Evolutionary conservation across 2,888 invertebrate genomes (phyloP).

Genomic region (Agrochola litura): DNA sequence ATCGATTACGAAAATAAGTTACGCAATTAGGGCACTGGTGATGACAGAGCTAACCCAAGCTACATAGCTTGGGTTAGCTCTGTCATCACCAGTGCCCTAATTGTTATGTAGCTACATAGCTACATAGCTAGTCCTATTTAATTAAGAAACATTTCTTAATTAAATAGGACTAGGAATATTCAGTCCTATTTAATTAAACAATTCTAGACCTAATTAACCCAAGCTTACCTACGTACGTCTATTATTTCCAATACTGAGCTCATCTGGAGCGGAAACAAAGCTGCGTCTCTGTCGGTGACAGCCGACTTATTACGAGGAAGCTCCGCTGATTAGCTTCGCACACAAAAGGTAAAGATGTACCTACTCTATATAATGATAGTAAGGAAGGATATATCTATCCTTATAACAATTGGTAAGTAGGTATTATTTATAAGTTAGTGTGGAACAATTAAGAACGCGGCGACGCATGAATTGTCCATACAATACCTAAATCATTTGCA

Average conservation of each 20-base stretch:
- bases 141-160: no score
- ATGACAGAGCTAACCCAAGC: conserved; percentile 4
- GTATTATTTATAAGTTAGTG: no score
- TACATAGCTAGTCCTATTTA: no score
- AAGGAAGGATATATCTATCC: neutral
- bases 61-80: neutral
- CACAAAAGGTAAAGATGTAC: neutral
- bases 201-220: conserved; percentile 15
- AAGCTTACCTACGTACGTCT: conserved; percentile 8
- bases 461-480: no score
- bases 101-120: no score
- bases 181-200: neutral
- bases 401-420: neutral
- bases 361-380: neutral
- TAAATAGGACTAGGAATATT: no score
- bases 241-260: conserved; percentile 41
- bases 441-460: no score
- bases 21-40: no score
- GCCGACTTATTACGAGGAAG: conserved; percentile 45
- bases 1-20: no score
- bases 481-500: no score
- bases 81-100: conserved; percentile 1
- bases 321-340: conserved; percentile 31
- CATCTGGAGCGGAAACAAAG: conserved; percentile 38
- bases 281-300: conserved; percentile 53